Evolutionary conservation across 2,797 vertebrate species (phyloP), one percentile per base, ranked within the genome.

Genomic region (Cynodonichthys magdalenae): DNA sequence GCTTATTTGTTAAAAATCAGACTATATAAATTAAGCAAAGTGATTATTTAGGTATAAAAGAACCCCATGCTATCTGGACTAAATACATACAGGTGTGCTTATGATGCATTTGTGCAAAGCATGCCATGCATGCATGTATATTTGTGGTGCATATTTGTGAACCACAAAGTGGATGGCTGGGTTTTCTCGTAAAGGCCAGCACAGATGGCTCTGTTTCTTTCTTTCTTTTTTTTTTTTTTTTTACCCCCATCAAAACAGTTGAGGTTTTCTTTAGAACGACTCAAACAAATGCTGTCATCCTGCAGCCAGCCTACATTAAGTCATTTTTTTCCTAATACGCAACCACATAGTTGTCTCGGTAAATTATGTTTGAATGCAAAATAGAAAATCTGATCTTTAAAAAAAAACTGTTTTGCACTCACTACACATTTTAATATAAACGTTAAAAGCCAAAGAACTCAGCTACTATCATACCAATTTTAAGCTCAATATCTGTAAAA

Each of bases 161-260:
- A 83, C 87, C 86, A 87, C 88, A 88, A 79, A 85, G 80, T 88
- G 73, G 71, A 88, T 89, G 80, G 83, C 63, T 79, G 80, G 65
- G 68, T 89, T 82, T 90, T 90, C 84, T 90, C 69, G 66, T 89
- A 85, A 91, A 90, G 87, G 76, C 81, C 83, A n/a, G 82, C 77
- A 79, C 90, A 91, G 90, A 90, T 92, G 91, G 89, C 81, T 69
- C 73, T 79, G 69, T 75, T 87, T 79, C 86, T 85, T 53, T 83
- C 88, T 78, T 70, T 75, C 87, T 79, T 86, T 85, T 53, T 83
- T 89, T 83, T 72, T 3, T 14, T 86, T 85, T 53, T 83, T 89
- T 83, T 72, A 2, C 9, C 74, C 67, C 80, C 76, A 60, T 74
- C 14, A 64, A 85, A 88, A 70, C 71, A 75, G 45, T 82, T 83